These are phyloP conservation scores for Poeciliopsis infans DNA, from an alignment of 2,797 vertebrate species.

Conservation along the genomic window DNA sequence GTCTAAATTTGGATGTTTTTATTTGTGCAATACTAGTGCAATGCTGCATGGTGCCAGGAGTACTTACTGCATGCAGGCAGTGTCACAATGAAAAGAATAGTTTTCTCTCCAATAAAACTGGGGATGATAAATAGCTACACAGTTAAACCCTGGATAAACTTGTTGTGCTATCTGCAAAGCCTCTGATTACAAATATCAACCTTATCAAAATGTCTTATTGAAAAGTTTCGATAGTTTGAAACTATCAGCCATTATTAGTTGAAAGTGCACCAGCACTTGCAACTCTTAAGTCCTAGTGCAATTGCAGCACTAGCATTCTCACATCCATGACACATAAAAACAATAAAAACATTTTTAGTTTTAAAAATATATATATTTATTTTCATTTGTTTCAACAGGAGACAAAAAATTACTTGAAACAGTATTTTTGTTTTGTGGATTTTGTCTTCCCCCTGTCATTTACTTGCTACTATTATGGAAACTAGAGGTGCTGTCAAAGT, in stretches of 20 bases:
- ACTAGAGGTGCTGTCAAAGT: slow-evolving; percentile 2
- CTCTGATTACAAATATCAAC: neutral
- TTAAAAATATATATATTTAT: too few relatives aligned
- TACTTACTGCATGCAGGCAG: neutral
- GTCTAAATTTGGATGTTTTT: neutral
- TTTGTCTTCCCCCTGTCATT: neutral
- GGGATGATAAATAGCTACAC: neutral
- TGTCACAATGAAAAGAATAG: too few relatives aligned
- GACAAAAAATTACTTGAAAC: neutral
- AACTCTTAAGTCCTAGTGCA: too few relatives aligned
- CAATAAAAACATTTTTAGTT: neutral
- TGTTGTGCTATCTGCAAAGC: neutral
- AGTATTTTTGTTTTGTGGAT: neutral
- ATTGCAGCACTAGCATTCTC: too few relatives aligned
- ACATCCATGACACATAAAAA: too few relatives aligned
- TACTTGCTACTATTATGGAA: neutral
- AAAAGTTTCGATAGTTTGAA: neutral
- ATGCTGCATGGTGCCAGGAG: neutral
- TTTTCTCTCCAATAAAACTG: neutral
- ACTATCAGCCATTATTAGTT: neutral
- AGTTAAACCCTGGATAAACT: neutral
- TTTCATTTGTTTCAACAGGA: neutral
- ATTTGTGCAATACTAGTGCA: neutral
- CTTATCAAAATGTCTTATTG: neutral
- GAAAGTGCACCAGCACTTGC: neutral